Evolutionary conservation across 2,797 vertebrate genomes (phyloP), one percentile per base, ranked within the genome.

Genomic region (Novumbra hubbsi): DNA sequence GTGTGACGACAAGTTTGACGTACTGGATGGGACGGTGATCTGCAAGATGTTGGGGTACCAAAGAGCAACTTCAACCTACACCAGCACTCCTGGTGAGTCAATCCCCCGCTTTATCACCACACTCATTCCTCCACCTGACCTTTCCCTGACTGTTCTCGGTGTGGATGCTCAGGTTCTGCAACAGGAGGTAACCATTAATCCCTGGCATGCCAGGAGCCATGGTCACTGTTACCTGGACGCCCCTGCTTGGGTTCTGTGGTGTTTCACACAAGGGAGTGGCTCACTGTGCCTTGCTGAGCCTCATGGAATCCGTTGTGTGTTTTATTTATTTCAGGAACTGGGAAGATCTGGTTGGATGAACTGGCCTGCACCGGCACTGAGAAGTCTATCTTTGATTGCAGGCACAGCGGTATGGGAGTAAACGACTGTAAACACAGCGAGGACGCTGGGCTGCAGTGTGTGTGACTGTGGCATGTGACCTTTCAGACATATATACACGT

Each of bases 41-140:
- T 98, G 96, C 79, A 90, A 65, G 76, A 96, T 95, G 94, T n/a
- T 96, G 75, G 95, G 94, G 0, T 97, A 84, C 85, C 74, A 0
- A 0, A 15, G 0, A 0, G 89, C 80, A 0, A 0, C 0, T 0
- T 0, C 27, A 0, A 0, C 60, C 49, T 87, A 27, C 78, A 84
- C 21, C 0, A 83, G 88, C 1, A 0, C 0, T 14, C 0, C 67
- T 73, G 96, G 96, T 98, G 80, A 91, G 79, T 71, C 41, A n/a
- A 28, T 11, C 1, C 30, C 45, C 55, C 9, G 38, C 32, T 19
- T 30, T 50, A 48, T n/a, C 21, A 48, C n/a, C 16, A 45, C 38
- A 2, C 28, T 55, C 19, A 2, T 11, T 17, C 15, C 27, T 17
- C 17, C 28, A 12, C n/a, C n/a, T 70, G 28, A 15, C 21, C 50